Percentiles rank a stretch among this genome's conserved stretches.
phyloP scores from a whole-genome alignment of 1,140 invertebrate genomes.

The Drosophila equinoxialis region DNA sequence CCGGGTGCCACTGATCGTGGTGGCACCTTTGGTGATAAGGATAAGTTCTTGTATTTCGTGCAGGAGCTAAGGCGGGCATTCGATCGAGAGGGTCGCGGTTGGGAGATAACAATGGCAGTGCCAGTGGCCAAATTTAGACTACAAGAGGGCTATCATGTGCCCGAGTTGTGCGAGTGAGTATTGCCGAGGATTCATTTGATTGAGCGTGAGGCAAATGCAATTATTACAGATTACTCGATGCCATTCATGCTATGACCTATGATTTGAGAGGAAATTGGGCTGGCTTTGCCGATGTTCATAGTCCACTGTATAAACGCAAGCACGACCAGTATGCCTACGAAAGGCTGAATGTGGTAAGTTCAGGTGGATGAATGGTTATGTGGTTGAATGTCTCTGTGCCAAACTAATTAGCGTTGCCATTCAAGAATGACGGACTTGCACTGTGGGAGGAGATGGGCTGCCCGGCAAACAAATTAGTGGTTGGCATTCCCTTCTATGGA shows the following conservation, averaged over 20 bases:
- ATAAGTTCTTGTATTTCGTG: constrained; percentile 92
- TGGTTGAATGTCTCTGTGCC: neutral
- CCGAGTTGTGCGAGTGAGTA: constrained; percentile 92
- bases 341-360: constrained; percentile 92
- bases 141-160: constrained; percentile 94
- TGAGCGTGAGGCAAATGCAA: neutral
- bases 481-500: constrained; percentile 94
- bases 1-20: constrained; percentile 93
- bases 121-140: constrained; percentile 92
- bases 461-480: constrained; percentile 92
- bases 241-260: constrained; percentile 95
- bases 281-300: constrained; percentile 93
- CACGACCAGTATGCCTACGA: constrained; percentile 95
- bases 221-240: constrained; percentile 85
- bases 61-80: constrained; percentile 92
- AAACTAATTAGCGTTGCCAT: constrained; percentile 55
- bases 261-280: constrained; percentile 96
- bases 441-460: constrained; percentile 95
- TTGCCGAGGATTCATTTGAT: neutral
- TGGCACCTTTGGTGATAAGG: constrained; percentile 92
- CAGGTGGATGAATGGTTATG: too few relatives aligned
- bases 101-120: constrained; percentile 94
- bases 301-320: constrained; percentile 91
- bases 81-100: constrained; percentile 88
- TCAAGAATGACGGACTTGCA: constrained; percentile 91